phyloP scores from a whole-genome alignment of 2,113 vertebrate species.

The Acanthochromis polyacanthus region DNA sequence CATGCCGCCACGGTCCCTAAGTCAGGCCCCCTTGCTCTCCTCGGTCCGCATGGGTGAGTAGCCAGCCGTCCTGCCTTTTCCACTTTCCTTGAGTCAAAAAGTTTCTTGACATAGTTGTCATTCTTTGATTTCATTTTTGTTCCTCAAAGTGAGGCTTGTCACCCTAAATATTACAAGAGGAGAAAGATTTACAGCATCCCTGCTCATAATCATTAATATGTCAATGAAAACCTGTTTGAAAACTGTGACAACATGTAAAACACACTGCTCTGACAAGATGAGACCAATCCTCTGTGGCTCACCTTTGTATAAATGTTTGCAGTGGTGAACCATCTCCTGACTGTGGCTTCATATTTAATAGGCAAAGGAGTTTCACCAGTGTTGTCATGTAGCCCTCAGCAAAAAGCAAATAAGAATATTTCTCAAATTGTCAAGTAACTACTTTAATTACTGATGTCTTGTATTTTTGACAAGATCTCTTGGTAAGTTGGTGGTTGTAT shows the following conservation, averaged over 20 bases:
- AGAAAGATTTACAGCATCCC: neutral
- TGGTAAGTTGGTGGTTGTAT: neutral
- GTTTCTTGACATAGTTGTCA: neutral
- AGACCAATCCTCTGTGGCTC: neutral
- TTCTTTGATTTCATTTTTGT: neutral
- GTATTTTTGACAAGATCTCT: constrained; percentile 2
- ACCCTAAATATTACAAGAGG: neutral
- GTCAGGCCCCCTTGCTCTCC: constrained; percentile 89
- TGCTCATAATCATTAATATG: neutral
- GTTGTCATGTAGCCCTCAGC: neutral
- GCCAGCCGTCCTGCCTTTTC: neutral
- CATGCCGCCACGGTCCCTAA: constrained; percentile 87
- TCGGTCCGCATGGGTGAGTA: constrained; percentile 94
- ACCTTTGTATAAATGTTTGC: neutral
- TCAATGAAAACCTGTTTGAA: neutral
- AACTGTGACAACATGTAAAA: neutral
- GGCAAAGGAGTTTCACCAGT: no score
- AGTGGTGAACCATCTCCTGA: neutral
- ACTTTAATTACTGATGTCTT: neutral
- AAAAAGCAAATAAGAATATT: constrained; percentile 9
- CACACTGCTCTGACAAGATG: neutral
- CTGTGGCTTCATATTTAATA: no score
- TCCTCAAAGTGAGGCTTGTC: neutral
- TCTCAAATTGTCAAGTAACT: neutral
- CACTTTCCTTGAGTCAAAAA: neutral